phyloP scores from a whole-genome alignment of 1,140 invertebrate genomes.

The Drosophila elegans region DNA sequence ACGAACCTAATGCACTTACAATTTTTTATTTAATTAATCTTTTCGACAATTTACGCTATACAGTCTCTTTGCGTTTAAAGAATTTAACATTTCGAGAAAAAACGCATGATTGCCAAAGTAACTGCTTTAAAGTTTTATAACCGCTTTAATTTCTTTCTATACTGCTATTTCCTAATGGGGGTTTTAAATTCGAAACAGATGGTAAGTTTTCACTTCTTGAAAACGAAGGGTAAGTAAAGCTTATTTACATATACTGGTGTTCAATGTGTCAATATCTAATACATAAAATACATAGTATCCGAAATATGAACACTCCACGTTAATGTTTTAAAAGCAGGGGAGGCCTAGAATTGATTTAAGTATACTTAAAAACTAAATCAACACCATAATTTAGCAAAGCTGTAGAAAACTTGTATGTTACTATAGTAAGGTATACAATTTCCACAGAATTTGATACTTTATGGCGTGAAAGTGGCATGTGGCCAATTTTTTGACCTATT shows the following conservation, averaged over 20 bases:
- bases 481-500: too few species aligned
- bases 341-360: too few species aligned
- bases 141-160: conserved; percentile 24
- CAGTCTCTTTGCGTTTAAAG: background rate
- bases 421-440: too few species aligned
- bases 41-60: background rate
- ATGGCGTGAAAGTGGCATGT: too few species aligned
- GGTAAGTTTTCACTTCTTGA: conserved; percentile 57
- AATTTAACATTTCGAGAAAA: background rate
- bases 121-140: conserved; percentile 11
- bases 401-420: too few species aligned
- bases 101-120: conserved; percentile 8
- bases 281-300: background rate
- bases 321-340: too few species aligned
- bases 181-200: conserved; percentile 38
- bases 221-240: conserved; percentile 54
- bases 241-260: background rate
- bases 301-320: too few species aligned
- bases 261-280: background rate
- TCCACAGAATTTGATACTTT: too few species aligned
- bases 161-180: conserved; percentile 5
- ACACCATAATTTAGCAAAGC: too few species aligned
- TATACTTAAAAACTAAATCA: background rate
- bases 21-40: background rate
- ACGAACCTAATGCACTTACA: background rate